Base-by-base conservation (phyloP, 2,888 invertebrate genomes). In the Merodon equestris region DNA sequence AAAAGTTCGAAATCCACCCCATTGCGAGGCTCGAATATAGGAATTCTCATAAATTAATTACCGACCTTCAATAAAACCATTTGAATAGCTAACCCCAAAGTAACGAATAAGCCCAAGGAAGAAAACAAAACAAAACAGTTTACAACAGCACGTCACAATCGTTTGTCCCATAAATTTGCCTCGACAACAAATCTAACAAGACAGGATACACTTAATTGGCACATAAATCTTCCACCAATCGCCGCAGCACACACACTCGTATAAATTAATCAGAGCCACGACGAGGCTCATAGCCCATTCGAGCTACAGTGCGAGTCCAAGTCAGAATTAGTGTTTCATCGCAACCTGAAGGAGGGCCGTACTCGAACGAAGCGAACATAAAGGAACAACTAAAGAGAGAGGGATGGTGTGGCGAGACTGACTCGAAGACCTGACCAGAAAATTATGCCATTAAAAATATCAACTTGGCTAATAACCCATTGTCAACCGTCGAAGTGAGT, bases 181-280 rank as follows among this genome's bases (percentile, higher is more conserved):
- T 70, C 79, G 68, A 79, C 79, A 79, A 74, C 79, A 79, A 74
- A 79, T 79, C 79, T 74, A 79, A 79, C 79, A 79, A 79, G 79
- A 79, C 79, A 79, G 79, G 79, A 79, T 79, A 79, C 79, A 79
- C 79, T 79, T 79, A 74, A 79, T 79, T 79, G 79, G 79, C 74
- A 68, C 79, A 79, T 79, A 79, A 79, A 79, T 79, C 79, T 79
- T 79, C 60, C 14, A 79, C 73, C 79, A 74, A 79, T 79, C 74
- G 79, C 79, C 60, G 54, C 45, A 74, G 68, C 79, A 74, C 67
- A 77, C 79, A 27, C 27, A 73, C 61, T 74, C 79, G 60, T 70
- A 68, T 79, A 74, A 74, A 74, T 79, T 79, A 79, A 79, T 79
- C 79, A 79, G 48, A 54, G 27, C 27, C 17, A 47, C 14, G 45